Evolutionary conservation across 2,113 vertebrate genomes (phyloP).

Genomic region (Esox niger): DNA sequence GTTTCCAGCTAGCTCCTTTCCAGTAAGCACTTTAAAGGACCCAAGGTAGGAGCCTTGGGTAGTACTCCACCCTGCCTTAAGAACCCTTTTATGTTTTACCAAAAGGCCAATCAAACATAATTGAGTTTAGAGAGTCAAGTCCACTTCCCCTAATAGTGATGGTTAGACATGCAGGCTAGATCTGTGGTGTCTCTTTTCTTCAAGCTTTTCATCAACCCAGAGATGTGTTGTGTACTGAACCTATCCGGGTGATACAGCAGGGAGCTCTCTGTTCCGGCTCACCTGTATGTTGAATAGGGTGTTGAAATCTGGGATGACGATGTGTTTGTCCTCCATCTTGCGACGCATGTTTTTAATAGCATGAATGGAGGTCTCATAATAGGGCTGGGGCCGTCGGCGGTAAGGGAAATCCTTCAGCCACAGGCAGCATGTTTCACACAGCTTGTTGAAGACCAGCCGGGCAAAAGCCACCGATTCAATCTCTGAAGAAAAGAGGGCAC

Average conservation of each 20-base stretch:
- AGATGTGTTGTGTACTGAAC: background rate
- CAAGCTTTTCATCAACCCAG: too few relatives aligned
- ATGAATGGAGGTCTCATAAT: constrained; percentile 97
- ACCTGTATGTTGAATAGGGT: constrained; percentile 94
- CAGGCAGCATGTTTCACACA: constrained; percentile 87
- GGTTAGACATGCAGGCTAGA: too few relatives aligned
- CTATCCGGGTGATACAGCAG: constrained; percentile 25
- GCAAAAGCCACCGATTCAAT: constrained; percentile 89
- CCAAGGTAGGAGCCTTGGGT: background rate
- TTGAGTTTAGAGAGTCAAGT: background rate
- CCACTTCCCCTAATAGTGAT: too few relatives aligned
- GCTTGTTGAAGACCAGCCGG: constrained; percentile 84
- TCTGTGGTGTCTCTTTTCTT: too few relatives aligned
- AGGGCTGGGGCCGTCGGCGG: constrained; percentile 83
- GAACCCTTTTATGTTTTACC: background rate
- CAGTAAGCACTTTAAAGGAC: background rate
- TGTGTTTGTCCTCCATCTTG: constrained; percentile 98
- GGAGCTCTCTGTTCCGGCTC: constrained; percentile 14
- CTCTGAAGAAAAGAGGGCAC: constrained; percentile 68
- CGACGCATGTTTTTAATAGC: constrained; percentile 99
- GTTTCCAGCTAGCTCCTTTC: background rate
- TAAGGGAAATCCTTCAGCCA: constrained; percentile 94
- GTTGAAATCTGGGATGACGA: constrained; percentile 98
- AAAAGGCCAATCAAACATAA: background rate
- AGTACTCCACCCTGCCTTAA: background rate